Conservation (phyloP, 2,888 invertebrate genomes). For the Chymomyza caudatula region DNA sequence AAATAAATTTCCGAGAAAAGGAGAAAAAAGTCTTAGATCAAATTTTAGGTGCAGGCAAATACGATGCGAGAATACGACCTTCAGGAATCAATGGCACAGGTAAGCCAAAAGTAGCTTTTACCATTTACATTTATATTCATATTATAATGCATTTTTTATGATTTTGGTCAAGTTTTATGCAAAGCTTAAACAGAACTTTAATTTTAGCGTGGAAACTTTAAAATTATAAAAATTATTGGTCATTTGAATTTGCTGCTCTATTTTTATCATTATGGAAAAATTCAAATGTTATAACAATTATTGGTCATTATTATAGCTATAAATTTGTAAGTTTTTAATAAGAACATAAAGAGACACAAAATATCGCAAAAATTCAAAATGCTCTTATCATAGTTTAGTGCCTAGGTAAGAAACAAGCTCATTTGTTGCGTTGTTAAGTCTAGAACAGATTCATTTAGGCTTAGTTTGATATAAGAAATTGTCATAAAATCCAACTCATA, state of each 20-base stretch:
- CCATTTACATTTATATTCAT: not conserved
- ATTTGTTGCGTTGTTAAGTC: slow-evolving; percentile 27
- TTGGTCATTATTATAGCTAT: slow-evolving; percentile 29
- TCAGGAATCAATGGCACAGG: slow-evolving; percentile 97
- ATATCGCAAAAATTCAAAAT: not conserved
- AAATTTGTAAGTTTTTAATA: slow-evolving; percentile 36
- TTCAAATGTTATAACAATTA: slow-evolving; percentile 29
- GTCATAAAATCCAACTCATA: slow-evolving; percentile 30
- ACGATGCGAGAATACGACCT: slow-evolving; percentile 95
- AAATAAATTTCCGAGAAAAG: slow-evolving; percentile 94
- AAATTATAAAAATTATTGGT: not conserved
- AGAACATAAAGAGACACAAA: slow-evolving; percentile 10
- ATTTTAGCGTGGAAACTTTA: too few species aligned
- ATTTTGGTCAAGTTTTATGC: not conserved
- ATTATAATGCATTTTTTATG: not conserved
- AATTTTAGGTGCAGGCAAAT: slow-evolving; percentile 92
- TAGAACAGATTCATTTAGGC: slow-evolving; percentile 22
- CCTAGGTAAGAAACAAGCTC: slow-evolving; percentile 1
- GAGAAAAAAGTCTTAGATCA: slow-evolving; percentile 96
- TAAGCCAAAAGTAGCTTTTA: slow-evolving; percentile 77
- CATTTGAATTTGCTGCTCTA: not conserved
- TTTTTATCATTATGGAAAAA: slow-evolving; percentile 3
- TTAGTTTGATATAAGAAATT: slow-evolving; percentile 31
- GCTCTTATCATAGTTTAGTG: not conserved
- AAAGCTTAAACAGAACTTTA: not conserved